A percentile compares a stretch with the other conserved stretches of the same genome.
Conservation (phyloP, 2,113 vertebrate genomes). For the Oryzias javanicus region DNA sequence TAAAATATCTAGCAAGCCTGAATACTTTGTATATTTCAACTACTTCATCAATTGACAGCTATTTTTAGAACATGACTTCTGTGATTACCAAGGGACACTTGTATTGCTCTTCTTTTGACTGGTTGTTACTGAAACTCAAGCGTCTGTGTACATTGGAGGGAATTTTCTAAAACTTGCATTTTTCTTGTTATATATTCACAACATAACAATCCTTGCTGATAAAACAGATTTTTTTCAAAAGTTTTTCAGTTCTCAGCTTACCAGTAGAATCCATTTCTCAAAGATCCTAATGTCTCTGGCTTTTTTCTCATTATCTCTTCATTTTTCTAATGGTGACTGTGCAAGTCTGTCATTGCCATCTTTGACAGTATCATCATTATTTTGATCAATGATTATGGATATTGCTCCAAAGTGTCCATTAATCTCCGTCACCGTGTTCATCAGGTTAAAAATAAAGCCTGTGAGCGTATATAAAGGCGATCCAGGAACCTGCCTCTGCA, state of each 20-base stretch:
- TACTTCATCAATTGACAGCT: no score
- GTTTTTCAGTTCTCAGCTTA: slow-evolving; percentile 12
- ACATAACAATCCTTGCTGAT: no score
- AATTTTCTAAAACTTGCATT: no score
- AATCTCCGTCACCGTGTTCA: slow-evolving; percentile 51
- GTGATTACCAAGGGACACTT: no score
- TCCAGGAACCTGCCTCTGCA: slow-evolving; percentile 42
- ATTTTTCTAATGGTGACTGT: slow-evolving; percentile 58
- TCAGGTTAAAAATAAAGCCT: slow-evolving; percentile 67
- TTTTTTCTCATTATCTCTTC: slow-evolving; percentile 60
- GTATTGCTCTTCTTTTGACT: no score
- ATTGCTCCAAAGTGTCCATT: slow-evolving; percentile 58
- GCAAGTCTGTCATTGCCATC: slow-evolving; percentile 68
- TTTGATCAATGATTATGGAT: slow-evolving; percentile 74
- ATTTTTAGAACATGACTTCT: no score
- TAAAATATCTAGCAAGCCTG: no score
- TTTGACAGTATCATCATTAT: slow-evolving; percentile 74
- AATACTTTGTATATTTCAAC: no score
- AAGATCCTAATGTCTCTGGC: slow-evolving; percentile 5
- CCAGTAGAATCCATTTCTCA: not conserved
- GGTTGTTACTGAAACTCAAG: no score
- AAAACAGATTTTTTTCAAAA: no score
- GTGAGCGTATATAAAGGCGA: slow-evolving; percentile 15
- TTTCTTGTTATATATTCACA: no score
- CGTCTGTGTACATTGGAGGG: no score